Evolutionary conservation across 2,888 invertebrate species (phyloP).

Genomic region (Cephus pygmeus): DNA sequence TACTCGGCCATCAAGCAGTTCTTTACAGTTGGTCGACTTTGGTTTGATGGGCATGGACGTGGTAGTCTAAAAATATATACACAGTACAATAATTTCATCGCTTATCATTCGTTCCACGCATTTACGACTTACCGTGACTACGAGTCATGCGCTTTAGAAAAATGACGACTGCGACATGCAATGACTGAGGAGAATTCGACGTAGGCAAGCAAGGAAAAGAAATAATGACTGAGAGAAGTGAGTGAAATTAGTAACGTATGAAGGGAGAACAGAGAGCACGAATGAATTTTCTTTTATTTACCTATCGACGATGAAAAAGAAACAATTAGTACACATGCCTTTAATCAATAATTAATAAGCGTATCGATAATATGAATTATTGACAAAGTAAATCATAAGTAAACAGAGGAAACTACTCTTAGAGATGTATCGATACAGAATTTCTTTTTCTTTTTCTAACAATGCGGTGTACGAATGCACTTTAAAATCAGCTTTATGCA

Average conservation of each 20-base stretch:
- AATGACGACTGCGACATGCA: background rate
- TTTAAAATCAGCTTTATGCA: background rate
- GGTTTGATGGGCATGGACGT: slow-evolving; percentile 26
- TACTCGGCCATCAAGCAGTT: slow-evolving; percentile 82
- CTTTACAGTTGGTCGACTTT: slow-evolving; percentile 80
- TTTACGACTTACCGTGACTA: background rate
- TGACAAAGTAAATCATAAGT: background rate
- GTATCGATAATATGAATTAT: background rate
- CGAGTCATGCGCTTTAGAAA: background rate
- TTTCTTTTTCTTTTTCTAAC: background rate
- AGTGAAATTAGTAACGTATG: background rate
- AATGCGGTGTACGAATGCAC: background rate
- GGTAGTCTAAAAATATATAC: background rate
- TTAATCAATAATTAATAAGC: background rate
- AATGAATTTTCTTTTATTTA: background rate
- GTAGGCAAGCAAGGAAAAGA: background rate
- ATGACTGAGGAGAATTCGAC: background rate
- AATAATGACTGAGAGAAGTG: background rate
- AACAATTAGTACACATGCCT: background rate
- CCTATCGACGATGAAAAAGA: background rate
- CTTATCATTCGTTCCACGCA: background rate
- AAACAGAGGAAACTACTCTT: background rate
- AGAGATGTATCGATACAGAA: background rate
- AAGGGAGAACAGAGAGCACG: background rate
- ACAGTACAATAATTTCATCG: background rate